Base-by-base conservation (phyloP, 2,888 invertebrate genomes). In the Aspidiotus rigidus region DNA sequence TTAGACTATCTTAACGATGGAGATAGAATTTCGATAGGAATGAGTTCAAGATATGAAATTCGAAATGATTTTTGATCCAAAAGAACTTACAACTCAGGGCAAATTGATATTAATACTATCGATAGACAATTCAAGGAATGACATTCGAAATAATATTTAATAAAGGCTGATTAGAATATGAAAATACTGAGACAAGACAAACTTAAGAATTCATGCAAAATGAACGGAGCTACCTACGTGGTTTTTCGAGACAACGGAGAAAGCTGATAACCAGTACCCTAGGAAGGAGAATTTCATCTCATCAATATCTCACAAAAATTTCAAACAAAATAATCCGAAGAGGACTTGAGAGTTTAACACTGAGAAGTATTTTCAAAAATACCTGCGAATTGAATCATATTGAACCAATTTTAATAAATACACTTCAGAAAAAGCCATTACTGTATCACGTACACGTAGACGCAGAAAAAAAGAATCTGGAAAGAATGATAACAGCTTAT, bases 181-280 rank as follows among this genome's bases (percentile, higher is more conserved):
- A 44, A 44, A 44, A 44, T 44, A 11, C 49, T 44, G 49, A 44
- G 49, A 44, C 49, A 44, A 44, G 11, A 44, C n/a, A n/a, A n/a
- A n/a, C n/a, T 44, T 44, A 44, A 44, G 49, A 44, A 44, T 10
- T 44, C 49, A 44, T 44, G 49, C 11, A 11, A 44, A 44, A 44
- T 44, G 49, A 44, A 44, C 49, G 49, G 49, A 44, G 49, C n/a
- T n/a, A n/a, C n/a, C 49, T 44, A 44, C 11, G 49, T 44, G 49
- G 11, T 44, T 44, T 44, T 44, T 10, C 49, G 49, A 44, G 49
- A 44, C 49, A 10, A 44, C 8, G 49, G 49, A 44, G 49, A 44
- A 44, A 44, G 49, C 49, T 44, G 49, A 44, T 44, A 44, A 44
- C 49, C 49, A 44, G 49, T 44, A 44, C 49, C 49, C 49, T 44